phyloP scores from a whole-genome alignment of 1,140 invertebrate species.

The Drosophila azteca region DNA sequence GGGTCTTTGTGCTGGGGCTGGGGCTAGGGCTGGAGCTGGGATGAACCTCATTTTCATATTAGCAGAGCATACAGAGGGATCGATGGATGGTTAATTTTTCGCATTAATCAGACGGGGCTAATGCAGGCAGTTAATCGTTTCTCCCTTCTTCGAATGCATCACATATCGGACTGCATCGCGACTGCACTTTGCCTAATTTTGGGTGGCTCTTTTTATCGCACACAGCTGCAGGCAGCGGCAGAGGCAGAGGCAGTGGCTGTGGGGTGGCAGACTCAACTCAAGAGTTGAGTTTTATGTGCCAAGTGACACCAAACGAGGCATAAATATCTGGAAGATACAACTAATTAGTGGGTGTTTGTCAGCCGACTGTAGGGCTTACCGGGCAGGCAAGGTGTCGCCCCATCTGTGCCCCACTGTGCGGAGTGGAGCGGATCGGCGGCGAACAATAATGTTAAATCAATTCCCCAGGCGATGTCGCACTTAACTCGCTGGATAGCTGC shows the following conservation, averaged over 20 bases:
- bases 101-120: constrained; percentile 77
- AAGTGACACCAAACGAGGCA: constrained; percentile 71
- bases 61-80: constrained; percentile 56
- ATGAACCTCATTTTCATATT: constrained; percentile 68
- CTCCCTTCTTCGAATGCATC: constrained; percentile 6
- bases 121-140: constrained; percentile 77
- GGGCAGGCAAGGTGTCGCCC: constrained; percentile 64
- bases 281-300: constrained; percentile 70
- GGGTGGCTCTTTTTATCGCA: constrained; percentile 73
- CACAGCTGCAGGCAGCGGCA: constrained; percentile 58
- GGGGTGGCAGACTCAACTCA: background rate
- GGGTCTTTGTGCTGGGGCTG: background rate
- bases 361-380: too few species aligned
- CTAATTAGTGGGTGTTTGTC: constrained; percentile 75
- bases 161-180: constrained; percentile 43
- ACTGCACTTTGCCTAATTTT: constrained; percentile 79
- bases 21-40: background rate
- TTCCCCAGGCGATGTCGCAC: constrained; percentile 64
- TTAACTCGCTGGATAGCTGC: constrained; percentile 48
- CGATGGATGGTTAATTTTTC: constrained; percentile 54
- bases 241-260: background rate
- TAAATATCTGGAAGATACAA: constrained; percentile 78
- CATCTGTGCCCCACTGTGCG: constrained; percentile 34
- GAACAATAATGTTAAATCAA: constrained; percentile 69
- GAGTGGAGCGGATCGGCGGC: constrained; percentile 16